Percentiles rank a stretch among this genome's conserved stretches.
phyloP scores from a whole-genome alignment of 2,113 vertebrate genomes.

The Psilopogon haemacephalus region DNA sequence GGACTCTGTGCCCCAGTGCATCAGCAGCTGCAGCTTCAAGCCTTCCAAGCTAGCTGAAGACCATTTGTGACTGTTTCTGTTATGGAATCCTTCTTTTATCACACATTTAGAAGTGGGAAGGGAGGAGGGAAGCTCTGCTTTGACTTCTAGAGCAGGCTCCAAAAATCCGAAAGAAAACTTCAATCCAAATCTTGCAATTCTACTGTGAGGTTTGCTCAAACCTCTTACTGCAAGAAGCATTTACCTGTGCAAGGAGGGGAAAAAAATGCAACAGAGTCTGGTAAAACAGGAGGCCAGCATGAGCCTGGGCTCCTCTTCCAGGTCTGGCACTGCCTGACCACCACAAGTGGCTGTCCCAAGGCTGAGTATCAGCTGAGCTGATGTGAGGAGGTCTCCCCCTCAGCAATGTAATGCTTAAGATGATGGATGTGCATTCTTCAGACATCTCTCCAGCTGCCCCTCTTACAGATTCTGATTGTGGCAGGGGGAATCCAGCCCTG shows the following conservation, averaged over 20 bases:
- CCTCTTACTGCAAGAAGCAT: background rate
- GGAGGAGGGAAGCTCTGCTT: background rate
- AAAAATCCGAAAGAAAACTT: background rate
- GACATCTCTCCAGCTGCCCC: background rate
- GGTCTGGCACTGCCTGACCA: background rate
- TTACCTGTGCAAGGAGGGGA: background rate
- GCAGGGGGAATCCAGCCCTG: conserved; percentile 3
- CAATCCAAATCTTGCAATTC: background rate
- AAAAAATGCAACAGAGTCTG: background rate
- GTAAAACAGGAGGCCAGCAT: background rate
- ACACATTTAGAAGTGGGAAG: background rate
- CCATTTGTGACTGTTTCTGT: background rate
- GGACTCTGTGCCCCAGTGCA: background rate
- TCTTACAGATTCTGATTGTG: background rate
- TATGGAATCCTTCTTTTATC: background rate
- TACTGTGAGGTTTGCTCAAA: background rate
- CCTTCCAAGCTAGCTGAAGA: background rate
- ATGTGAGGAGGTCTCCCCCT: background rate
- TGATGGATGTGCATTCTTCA: background rate
- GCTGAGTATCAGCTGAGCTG: background rate
- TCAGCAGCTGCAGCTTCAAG: background rate
- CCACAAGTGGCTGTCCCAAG: background rate
- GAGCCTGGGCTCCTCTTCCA: background rate
- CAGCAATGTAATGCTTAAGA: background rate
- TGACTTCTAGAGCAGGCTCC: background rate